Percentiles rank a stretch among this genome's conserved stretches.
Conservation (phyloP, 2,113 vertebrate species). For the Pseudonaja textilis region DNA sequence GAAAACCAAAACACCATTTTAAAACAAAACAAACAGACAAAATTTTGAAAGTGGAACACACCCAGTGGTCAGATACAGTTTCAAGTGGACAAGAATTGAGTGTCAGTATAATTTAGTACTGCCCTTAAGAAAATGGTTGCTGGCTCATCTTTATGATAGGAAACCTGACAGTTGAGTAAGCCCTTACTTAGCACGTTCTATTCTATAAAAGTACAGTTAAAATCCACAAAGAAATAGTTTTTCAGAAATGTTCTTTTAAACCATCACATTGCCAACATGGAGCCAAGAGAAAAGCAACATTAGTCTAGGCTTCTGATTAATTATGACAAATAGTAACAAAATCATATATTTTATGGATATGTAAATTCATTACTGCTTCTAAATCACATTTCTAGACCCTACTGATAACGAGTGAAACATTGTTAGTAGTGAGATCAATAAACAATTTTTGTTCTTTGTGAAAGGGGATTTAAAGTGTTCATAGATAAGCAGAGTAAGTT, state of each 20-base stretch:
- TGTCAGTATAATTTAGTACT: neutral
- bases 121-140: neutral
- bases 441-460: constrained; percentile 76
- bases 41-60: neutral
- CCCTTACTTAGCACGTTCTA: neutral
- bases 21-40: neutral
- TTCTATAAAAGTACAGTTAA: neutral
- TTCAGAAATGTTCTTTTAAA: constrained; percentile 7
- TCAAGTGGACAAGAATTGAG: neutral
- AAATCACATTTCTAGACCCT: constrained; percentile 69
- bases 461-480: constrained; percentile 69
- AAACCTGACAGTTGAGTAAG: neutral
- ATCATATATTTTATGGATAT: constrained; percentile 47
- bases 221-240: neutral
- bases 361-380: constrained; percentile 60
- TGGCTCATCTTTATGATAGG: neutral
- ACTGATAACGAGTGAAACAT: constrained; percentile 70
- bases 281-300: neutral
- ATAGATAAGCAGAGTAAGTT: constrained; percentile 65
- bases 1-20: neutral
- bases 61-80: neutral
- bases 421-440: constrained; percentile 72
- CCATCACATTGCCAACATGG: neutral
- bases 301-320: constrained; percentile 11
- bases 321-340: constrained; percentile 39